phyloP scores from a whole-genome alignment of 2,888 invertebrate genomes.

The Exephanes ischioxanthus region DNA sequence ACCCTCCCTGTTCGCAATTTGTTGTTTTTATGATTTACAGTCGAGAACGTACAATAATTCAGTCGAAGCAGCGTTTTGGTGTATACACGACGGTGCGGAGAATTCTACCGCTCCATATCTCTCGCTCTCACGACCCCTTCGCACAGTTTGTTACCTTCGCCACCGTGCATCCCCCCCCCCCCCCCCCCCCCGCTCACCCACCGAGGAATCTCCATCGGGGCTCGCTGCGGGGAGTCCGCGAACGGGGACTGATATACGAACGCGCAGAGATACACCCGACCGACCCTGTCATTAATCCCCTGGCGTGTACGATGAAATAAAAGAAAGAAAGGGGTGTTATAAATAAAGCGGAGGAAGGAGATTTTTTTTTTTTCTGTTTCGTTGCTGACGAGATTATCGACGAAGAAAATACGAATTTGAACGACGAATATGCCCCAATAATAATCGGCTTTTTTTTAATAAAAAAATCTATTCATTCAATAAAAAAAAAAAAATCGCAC shows the following conservation, averaged over 20 bases:
- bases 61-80: slow-evolving; percentile 68
- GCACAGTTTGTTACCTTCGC: slow-evolving; percentile 46
- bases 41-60: slow-evolving; percentile 80
- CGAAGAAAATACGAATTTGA: background rate
- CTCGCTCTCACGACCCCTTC: slow-evolving; percentile 31
- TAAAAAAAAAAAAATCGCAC: background rate
- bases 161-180: background rate
- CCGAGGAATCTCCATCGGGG: slow-evolving; percentile 76
- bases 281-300: slow-evolving; percentile 48
- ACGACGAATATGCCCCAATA: background rate
- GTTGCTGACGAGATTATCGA: slow-evolving; percentile 22
- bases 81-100: slow-evolving; percentile 68
- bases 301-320: slow-evolving; percentile 32
- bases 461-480: background rate
- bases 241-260: slow-evolving; percentile 70
- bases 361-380: background rate
- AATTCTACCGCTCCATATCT: slow-evolving; percentile 34
- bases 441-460: background rate
- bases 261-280: slow-evolving; percentile 19
- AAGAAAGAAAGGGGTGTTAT: slow-evolving; percentile 12
- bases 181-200: slow-evolving; percentile 45
- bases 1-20: slow-evolving; percentile 76
- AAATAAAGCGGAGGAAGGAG: slow-evolving; percentile 3
- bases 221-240: slow-evolving; percentile 77
- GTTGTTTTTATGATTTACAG: slow-evolving; percentile 83